Percentiles rank a stretch among this genome's conserved stretches.
These are phyloP conservation scores for Pygocentrus nattereri DNA, from an alignment of 2,797 vertebrate species.

Conservation along the genomic window DNA sequence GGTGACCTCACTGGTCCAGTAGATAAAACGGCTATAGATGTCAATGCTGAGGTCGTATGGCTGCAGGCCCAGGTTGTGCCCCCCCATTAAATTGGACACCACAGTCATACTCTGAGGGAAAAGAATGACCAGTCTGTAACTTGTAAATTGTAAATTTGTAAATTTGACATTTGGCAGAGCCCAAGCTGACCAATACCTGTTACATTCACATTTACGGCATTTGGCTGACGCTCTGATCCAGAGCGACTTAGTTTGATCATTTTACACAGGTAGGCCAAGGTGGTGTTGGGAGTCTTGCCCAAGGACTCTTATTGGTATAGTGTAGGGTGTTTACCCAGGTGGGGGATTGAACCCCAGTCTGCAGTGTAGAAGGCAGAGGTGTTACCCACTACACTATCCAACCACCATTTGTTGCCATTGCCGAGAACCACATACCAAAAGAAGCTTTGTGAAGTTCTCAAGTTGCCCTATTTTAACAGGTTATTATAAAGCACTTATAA, in stretches of 20 bases:
- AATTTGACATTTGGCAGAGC: background rate
- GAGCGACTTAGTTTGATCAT: too few relatives aligned
- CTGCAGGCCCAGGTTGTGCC: constrained; percentile 88
- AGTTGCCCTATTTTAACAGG: background rate
- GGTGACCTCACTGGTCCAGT: constrained; percentile 97
- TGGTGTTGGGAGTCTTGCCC: too few relatives aligned
- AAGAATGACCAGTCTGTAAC: background rate
- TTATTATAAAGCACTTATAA: background rate
- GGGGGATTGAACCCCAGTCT: too few relatives aligned
- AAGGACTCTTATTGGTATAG: too few relatives aligned
- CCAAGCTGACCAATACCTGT: background rate
- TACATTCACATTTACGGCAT: too few relatives aligned
- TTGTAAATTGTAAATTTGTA: background rate
- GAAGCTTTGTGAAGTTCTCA: background rate
- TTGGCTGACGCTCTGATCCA: too few relatives aligned
- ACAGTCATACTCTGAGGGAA: constrained; percentile 87
- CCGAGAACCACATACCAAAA: background rate
- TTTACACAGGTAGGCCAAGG: too few relatives aligned
- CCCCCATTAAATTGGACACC: constrained; percentile 84
- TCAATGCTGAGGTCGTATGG: constrained; percentile 97
- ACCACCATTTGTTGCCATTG: background rate
- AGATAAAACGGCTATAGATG: constrained; percentile 97
- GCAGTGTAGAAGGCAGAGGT: too few relatives aligned
- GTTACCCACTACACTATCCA: too few relatives aligned
- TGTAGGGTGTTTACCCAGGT: too few relatives aligned